These are phyloP conservation scores for Colletes latitarsis DNA, from an alignment of 1,140 invertebrate species.

Conservation along the genomic window DNA sequence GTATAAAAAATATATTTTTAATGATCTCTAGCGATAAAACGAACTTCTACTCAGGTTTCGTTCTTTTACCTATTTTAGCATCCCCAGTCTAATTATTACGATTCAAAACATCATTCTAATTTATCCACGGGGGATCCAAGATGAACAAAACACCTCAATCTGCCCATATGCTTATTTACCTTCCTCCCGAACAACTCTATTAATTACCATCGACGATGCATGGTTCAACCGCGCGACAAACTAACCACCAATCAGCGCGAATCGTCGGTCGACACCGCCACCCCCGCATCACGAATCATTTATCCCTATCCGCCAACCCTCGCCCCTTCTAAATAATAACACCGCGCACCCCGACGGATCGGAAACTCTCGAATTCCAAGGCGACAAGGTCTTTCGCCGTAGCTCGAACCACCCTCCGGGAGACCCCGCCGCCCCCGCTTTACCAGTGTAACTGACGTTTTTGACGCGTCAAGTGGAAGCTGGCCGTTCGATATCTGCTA, in stretches of 20 bases:
- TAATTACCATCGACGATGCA: too few relatives aligned
- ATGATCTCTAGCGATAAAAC: too few relatives aligned
- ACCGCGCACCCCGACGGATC: background rate
- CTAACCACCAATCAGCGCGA: background rate
- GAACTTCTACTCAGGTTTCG: too few relatives aligned
- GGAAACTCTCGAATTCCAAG: constrained; percentile 39
- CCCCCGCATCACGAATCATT: constrained; percentile 5
- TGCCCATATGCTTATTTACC: too few relatives aligned
- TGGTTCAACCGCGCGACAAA: background rate
- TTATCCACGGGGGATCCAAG: too few relatives aligned
- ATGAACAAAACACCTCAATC: too few relatives aligned
- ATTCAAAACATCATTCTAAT: too few relatives aligned
- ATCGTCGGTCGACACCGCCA: background rate
- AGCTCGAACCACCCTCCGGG: background rate
- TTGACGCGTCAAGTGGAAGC: constrained; percentile 77
- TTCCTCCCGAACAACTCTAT: too few relatives aligned
- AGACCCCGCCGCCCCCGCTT: background rate
- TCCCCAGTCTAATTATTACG: too few relatives aligned
- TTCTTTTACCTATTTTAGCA: too few relatives aligned
- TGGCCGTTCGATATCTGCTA: constrained; percentile 51
- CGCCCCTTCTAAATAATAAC: constrained; percentile 45
- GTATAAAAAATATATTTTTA: too few relatives aligned
- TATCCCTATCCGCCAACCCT: constrained; percentile 7
- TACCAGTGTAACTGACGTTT: constrained; percentile 77
- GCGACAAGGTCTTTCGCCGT: constrained; percentile 36